phyloP scores from a whole-genome alignment of 2,888 invertebrate genomes.

The Catocala fraxini region DNA sequence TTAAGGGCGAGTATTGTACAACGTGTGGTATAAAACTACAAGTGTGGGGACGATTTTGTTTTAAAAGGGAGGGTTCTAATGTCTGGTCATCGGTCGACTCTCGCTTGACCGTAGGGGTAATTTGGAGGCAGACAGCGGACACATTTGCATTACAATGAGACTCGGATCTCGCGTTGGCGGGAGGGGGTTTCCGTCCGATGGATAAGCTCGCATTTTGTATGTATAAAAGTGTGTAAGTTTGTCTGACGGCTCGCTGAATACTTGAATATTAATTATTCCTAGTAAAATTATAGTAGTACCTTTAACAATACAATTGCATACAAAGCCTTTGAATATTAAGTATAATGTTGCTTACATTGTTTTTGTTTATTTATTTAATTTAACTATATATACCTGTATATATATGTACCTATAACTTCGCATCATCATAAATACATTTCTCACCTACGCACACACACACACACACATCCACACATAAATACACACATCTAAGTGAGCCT shows the following conservation, averaged over 20 bases:
- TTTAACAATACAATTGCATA: constrained; percentile 28
- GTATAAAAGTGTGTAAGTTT: constrained; percentile 70
- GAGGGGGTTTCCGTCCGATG: constrained; percentile 78
- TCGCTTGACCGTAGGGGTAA: constrained; percentile 85
- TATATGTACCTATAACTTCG: background rate
- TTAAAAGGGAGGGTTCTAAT: constrained; percentile 84
- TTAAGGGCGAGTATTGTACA: constrained; percentile 66
- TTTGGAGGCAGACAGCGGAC: constrained; percentile 86
- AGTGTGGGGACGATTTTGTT: constrained; percentile 71
- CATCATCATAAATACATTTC: background rate
- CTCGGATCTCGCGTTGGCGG: constrained; percentile 70
- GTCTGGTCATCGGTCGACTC: constrained; percentile 80
- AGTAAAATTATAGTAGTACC: constrained; percentile 44
- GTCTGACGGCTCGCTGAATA: constrained; percentile 68
- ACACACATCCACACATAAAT: background rate
- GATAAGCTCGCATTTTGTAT: constrained; percentile 78
- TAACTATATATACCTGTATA: background rate
- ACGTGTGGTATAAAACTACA: constrained; percentile 45
- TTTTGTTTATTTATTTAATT: background rate
- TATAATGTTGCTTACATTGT: constrained; percentile 1
- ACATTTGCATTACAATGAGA: constrained; percentile 86
- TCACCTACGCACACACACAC: background rate
- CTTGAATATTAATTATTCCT: constrained; percentile 75
- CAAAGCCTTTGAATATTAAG: constrained; percentile 11
- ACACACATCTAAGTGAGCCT: background rate